Base-by-base conservation (phyloP, 1,140 invertebrate genomes). In the Archegozetes longisetosus region DNA sequence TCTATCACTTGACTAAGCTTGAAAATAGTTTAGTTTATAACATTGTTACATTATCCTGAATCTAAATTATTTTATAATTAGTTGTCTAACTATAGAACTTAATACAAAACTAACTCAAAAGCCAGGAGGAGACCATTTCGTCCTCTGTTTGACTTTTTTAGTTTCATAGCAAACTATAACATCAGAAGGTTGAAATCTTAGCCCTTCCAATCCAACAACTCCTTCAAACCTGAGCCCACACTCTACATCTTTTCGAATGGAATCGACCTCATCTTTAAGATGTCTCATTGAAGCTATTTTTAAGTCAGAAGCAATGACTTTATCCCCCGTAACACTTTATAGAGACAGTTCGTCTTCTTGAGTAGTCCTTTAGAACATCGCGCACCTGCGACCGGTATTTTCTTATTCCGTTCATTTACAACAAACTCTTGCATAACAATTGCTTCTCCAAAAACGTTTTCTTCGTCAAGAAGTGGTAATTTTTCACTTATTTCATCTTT, bases 351-450 rank as follows among this genome's bases (percentile, higher is more conserved):
- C 55, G 76, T 73, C 68, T 84, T 84, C 62, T 83, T 81, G 0
- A 96, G 74, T 1, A 75, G 65, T 1, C 91, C 91, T 71, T 85
- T 85, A 0, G 74, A 73, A 70, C 90, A 95, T 20, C 83, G 75
- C 68, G 86, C 91, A 0, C 93, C 93, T 1, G 90, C 91, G 3
- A 96, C 84, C 2, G 82, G 81, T 0, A 89, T 74, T 70, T 88
- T 86, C 48, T 68, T 69, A 67, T 86, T 86, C 67, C 78, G 83
- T 65, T 89, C 84, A 25, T 80, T 86, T 27, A 95, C 81, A 56
- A 82, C 67, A 71, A 96, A 96, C 66, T 84, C 75, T 70, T 93
- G 80, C 26, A 90, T 69, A 17, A 96, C 84, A 65, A 81, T 82
- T 2, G 90, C 92, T 77, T 91, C 84, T 3, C 91, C 87, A 61